Percentiles rank a stretch among this genome's conserved stretches.
These are phyloP conservation scores for Acropternis orthonyx DNA, from an alignment of 2,797 vertebrate species.

Conservation along the genomic window DNA sequence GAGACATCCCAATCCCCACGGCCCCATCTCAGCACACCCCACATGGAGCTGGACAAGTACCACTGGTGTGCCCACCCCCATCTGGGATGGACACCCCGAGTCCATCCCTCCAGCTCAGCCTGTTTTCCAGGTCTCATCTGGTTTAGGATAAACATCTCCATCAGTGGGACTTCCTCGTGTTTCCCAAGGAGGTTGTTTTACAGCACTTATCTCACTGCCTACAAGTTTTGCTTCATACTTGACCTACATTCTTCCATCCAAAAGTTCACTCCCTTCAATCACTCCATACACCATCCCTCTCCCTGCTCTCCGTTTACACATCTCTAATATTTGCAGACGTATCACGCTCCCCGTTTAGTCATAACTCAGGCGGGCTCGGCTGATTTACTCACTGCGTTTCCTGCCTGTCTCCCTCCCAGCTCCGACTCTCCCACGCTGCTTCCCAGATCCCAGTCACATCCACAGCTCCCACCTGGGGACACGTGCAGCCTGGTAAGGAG, in stretches of 20 bases:
- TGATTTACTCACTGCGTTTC: constrained; percentile 21
- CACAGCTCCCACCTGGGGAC: not conserved
- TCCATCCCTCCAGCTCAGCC: not conserved
- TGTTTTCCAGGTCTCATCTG: not conserved
- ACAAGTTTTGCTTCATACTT: constrained; percentile 33
- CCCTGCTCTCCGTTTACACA: constrained; percentile 53
- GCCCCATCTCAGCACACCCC: not conserved
- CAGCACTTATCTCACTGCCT: not conserved
- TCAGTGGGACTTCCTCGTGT: not conserved
- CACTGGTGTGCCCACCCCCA: too few relatives aligned
- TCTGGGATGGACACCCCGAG: not conserved
- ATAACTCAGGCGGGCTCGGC: not conserved
- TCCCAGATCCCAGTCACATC: not conserved
- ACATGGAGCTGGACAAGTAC: not conserved
- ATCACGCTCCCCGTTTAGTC: constrained; percentile 12
- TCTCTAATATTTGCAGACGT: constrained; percentile 46
- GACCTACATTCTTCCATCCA: constrained; percentile 55
- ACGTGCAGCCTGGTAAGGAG: not conserved
- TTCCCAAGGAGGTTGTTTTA: not conserved
- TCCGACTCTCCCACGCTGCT: not conserved
- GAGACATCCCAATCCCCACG: not conserved
- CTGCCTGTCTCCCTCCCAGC: not conserved
- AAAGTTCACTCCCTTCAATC: constrained; percentile 64
- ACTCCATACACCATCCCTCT: constrained; percentile 6
- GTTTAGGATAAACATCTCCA: not conserved